These are phyloP conservation scores for Coilia nasus DNA, from an alignment of 2,797 vertebrate genomes.

Conservation along the genomic window DNA sequence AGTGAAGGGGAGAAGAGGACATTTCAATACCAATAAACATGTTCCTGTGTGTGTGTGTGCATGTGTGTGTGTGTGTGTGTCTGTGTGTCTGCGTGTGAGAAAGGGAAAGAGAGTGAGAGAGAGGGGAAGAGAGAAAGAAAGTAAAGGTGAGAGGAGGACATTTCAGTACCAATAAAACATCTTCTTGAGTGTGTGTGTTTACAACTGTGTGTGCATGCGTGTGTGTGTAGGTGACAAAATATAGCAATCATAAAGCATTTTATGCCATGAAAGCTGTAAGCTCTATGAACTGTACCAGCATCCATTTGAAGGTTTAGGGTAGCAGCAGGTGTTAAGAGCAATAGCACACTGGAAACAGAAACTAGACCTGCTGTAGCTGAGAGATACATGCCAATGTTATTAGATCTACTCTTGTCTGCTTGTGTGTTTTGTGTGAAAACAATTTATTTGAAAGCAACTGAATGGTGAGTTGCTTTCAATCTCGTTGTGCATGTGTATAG, in stretches of 20 bases:
- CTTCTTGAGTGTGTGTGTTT: too few species aligned
- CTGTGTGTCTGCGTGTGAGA: too few species aligned
- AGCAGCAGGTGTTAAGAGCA: conserved; percentile 61
- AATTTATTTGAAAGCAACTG: too few species aligned
- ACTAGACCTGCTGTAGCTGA: not conserved
- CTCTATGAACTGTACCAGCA: conserved; percentile 54
- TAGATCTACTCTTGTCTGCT: not conserved
- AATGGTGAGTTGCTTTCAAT: too few species aligned
- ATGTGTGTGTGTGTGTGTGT: conserved; percentile 33
- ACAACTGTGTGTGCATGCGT: conserved; percentile 17
- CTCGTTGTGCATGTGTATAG: too few species aligned
- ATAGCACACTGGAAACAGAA: not conserved
- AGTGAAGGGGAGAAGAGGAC: not conserved
- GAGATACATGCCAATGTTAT: not conserved
- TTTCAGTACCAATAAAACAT: too few species aligned
- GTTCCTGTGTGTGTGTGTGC: too few species aligned
- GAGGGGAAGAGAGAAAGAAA: too few species aligned
- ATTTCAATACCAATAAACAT: too few species aligned
- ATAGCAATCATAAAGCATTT: conserved; percentile 60
- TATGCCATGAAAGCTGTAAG: conserved; percentile 69
- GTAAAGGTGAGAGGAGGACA: too few species aligned
- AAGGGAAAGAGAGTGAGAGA: too few species aligned
- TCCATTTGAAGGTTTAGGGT: conserved; percentile 54
- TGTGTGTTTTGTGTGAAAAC: too few species aligned
- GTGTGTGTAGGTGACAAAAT: not conserved